A percentile compares a stretch with the other conserved stretches of the same genome.
These are phyloP conservation scores for Trichonephila clavata DNA, from an alignment of 1,140 invertebrate genomes.

Conservation along the genomic window DNA sequence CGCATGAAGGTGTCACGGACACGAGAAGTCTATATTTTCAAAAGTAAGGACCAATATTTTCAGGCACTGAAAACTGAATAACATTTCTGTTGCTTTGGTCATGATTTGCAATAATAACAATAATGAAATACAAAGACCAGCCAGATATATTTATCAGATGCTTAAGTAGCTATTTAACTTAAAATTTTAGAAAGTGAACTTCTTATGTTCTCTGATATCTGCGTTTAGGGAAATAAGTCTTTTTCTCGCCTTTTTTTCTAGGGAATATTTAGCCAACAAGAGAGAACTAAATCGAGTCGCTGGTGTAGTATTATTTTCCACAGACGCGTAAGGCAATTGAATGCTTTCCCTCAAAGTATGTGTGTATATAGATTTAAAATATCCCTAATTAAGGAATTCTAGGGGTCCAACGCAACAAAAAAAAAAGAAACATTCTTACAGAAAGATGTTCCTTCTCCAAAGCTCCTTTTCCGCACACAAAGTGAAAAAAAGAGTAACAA, in stretches of 20 bases:
- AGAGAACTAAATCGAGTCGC: not conserved
- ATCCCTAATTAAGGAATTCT: conserved; percentile 7
- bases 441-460: conserved; percentile 24
- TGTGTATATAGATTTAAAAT: conserved; percentile 5
- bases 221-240: not conserved
- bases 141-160: not conserved
- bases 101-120: not conserved
- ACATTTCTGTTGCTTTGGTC: not conserved
- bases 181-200: not conserved
- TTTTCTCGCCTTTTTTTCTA: not conserved
- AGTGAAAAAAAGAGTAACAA: not conserved
- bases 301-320: not conserved
- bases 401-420: conserved; percentile 60
- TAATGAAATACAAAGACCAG: not conserved
- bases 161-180: not conserved
- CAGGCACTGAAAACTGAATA: not conserved
- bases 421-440: too few relatives aligned
- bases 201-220: not conserved
- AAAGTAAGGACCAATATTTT: not conserved
- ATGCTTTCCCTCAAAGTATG: conserved; percentile 43
- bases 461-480: not conserved
- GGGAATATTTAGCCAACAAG: not conserved
- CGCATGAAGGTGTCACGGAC: not conserved
- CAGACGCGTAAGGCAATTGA: not conserved
- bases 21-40: not conserved